Base-by-base conservation (phyloP, 37 sponge, comb jelly and placozoan species). In the Cliona cf. orientalis region DNA sequence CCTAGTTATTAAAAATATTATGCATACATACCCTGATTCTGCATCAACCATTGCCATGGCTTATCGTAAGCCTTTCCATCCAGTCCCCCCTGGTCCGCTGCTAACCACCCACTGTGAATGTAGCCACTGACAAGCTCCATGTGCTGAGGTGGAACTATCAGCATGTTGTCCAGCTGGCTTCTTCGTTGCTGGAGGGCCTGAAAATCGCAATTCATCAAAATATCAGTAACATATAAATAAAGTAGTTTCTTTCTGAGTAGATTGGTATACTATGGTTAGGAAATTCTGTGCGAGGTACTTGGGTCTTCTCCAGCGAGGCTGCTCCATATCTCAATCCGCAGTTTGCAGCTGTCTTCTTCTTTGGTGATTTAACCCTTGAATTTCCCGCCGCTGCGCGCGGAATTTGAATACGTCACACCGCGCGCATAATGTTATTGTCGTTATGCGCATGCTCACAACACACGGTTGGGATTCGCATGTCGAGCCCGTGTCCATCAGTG, bases 101-200 rank as follows among this genome's bases (percentile, higher is more conserved):
- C n/a, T n/a, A n/a, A n/a, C n/a, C n/a, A n/a, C n/a, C n/a, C n/a
- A n/a, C n/a, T 64, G 41, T 92, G 93, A 4, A 59, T 53, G 64
- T 92, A 92, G 28, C 29, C 9, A 26, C 84, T 81, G 39, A 88
- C 81, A 41, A 75, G 35, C 41, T 92, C 93, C 23, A 92, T 73
- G 57, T 92, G 93, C 42, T 79, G 56, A 0, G 93, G 93, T 14
- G 62, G 61, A 7, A 82, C 29, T 14, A 92, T 67, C 31, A 65
- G 42, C 80, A 87, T 78, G 40, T 86, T 79, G 32, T 83, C 80
- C 69, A 84, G 38, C 39, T 79, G 73, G 26, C 59, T 32, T n/a
- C 78, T 61, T n/a, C 79, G 85, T 25, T 88, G 59, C 46, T 69
- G 74, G 12, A 84, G 33, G 19, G 86, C 85, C 93, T 92, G 44